phyloP scores from a whole-genome alignment of 2,797 vertebrate species.

The Leucoraja ocellata region DNA sequence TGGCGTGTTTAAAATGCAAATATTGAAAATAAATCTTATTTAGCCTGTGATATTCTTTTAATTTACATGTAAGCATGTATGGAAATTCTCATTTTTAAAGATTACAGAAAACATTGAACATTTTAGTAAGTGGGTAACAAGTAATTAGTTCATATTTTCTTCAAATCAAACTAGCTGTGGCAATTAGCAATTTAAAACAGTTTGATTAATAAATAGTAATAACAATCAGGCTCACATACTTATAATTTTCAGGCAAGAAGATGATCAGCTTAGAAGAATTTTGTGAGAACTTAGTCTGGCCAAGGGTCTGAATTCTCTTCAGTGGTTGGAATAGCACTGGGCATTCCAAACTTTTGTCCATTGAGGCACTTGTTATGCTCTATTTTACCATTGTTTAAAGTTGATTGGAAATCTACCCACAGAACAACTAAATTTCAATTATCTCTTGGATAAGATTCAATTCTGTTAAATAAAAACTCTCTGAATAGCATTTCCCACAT shows the following conservation, averaged over 20 bases:
- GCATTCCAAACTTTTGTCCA: neutral
- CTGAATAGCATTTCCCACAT: neutral
- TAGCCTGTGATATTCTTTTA: neutral
- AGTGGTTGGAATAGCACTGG: neutral
- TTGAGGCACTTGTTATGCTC: neutral
- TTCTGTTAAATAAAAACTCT: neutral
- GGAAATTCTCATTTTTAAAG: neutral
- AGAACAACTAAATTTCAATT: neutral
- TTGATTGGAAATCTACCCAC: neutral
- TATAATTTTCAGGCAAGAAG: neutral
- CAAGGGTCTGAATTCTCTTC: neutral
- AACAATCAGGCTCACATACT: neutral
- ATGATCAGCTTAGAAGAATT: neutral
- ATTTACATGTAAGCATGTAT: neutral
- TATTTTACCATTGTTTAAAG: neutral
- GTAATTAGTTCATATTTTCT: neutral
- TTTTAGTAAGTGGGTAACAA: neutral
- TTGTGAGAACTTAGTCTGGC: neutral
- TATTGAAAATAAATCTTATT: neutral
- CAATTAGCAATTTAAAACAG: conserved; percentile 8
- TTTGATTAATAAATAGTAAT: neutral
- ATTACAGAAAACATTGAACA: neutral
- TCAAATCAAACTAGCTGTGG: neutral
- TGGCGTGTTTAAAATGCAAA: conserved; percentile 11
- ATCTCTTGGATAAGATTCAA: neutral